Conservation (phyloP, 2,113 vertebrate species). For the Pachycephala philippinensis region DNA sequence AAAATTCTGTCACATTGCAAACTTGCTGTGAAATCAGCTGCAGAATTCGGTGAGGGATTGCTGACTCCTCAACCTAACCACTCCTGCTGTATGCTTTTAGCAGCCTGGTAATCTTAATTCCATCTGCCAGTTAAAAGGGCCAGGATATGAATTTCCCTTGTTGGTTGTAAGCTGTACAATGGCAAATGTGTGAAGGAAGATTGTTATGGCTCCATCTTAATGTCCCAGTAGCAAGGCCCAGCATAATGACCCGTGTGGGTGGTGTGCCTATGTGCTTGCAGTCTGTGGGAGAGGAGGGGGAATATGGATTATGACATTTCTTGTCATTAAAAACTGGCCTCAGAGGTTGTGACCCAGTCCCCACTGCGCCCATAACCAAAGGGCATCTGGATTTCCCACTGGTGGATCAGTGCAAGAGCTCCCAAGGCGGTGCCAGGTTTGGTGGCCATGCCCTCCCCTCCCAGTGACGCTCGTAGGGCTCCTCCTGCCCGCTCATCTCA, state of each 20-base stretch:
- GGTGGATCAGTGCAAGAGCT: not conserved
- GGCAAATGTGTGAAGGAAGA: not conserved
- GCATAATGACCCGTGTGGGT: not conserved
- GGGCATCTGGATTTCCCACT: not conserved
- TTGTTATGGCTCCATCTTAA: not conserved
- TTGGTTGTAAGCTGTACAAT: not conserved
- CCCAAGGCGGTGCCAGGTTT: not conserved
- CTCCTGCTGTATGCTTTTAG: not conserved
- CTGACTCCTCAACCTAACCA: not conserved
- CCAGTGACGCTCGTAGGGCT: not conserved
- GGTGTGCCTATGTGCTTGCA: not conserved
- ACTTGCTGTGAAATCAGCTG: conserved; percentile 8
- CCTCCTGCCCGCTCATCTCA: not conserved
- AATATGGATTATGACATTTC: not conserved
- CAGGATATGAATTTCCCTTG: not conserved
- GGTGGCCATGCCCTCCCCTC: not conserved
- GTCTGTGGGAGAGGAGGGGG: not conserved
- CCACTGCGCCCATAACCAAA: not conserved
- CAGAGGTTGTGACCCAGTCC: not conserved
- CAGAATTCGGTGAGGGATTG: not conserved
- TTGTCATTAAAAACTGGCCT: not conserved
- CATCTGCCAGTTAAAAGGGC: not conserved
- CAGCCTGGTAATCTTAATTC: not conserved
- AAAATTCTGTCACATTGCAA: not conserved
- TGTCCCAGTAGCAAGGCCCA: not conserved